Conservation (phyloP, 92 coral and sea anemone species). For the Zoanthus solanderi region DNA sequence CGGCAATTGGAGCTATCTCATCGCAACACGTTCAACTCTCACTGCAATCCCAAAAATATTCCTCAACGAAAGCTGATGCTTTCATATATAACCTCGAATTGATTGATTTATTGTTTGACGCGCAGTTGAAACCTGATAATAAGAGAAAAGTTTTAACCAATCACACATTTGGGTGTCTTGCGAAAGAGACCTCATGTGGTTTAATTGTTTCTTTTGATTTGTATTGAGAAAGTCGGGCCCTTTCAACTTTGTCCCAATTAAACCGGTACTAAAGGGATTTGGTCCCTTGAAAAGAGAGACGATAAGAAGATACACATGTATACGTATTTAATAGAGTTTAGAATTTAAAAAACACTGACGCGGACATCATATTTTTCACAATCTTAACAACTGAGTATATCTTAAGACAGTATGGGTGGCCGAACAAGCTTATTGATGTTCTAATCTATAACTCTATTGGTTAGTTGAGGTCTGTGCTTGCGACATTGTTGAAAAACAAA, state of each 20-base stretch:
- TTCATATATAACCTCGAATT: constrained; percentile 75
- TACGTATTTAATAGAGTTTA: background rate
- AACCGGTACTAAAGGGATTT: background rate
- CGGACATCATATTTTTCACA: background rate
- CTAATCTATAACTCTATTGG: constrained; percentile 36
- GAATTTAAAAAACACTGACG: background rate
- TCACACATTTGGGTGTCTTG: constrained; percentile 16
- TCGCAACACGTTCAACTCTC: constrained; percentile 1
- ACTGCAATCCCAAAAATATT: constrained; percentile 23
- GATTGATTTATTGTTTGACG: constrained; percentile 86
- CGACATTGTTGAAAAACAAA: constrained; percentile 37
- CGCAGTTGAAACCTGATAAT: constrained; percentile 77
- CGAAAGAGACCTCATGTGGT: constrained; percentile 35
- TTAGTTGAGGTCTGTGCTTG: constrained; percentile 6
- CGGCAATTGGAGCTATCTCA: constrained; percentile 42
- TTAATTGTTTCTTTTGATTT: constrained; percentile 26
- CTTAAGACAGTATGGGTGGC: constrained; percentile 35
- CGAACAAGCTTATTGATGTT: constrained; percentile 25
- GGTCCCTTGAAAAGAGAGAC: constrained; percentile 11
- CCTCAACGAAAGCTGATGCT: constrained; percentile 80
- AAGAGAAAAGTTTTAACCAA: constrained; percentile 26
- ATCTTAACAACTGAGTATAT: background rate
- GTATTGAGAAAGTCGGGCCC: constrained; percentile 2
- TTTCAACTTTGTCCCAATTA: background rate
- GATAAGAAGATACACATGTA: background rate